Conservation (phyloP, 2,888 invertebrate genomes). For the Aricia artaxerxes region DNA sequence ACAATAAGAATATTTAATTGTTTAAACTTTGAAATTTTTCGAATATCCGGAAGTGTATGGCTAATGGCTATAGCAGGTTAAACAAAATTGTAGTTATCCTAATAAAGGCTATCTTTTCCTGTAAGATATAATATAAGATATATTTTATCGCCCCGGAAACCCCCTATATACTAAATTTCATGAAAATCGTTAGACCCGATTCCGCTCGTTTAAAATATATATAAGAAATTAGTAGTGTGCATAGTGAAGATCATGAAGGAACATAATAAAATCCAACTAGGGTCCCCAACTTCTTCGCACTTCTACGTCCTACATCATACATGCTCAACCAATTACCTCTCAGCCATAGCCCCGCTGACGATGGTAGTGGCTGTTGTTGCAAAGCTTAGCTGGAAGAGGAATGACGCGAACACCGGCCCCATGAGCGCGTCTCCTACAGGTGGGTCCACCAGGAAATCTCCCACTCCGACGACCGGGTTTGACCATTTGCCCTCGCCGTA, state of each 20-base stretch:
- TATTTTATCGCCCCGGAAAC: no score
- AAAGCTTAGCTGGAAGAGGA: slow-evolving; percentile 94
- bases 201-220: no score
- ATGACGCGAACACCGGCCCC: slow-evolving; percentile 93
- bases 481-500: slow-evolving; percentile 51
- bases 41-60: no score
- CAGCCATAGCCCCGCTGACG: slow-evolving; percentile 97
- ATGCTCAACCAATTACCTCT: slow-evolving; percentile 80
- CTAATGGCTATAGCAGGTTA: no score
- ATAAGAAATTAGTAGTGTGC: no score
- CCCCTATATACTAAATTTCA: no score
- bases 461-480: slow-evolving; percentile 91
- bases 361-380: slow-evolving; percentile 95
- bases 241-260: slow-evolving; percentile 12
- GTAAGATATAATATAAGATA: no score
- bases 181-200: no score
- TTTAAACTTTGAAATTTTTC: no score
- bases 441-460: slow-evolving; percentile 91
- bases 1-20: no score
- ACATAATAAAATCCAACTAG: slow-evolving; percentile 1
- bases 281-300: not conserved
- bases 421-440: slow-evolving; percentile 86
- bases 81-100: no score
- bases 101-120: no score
- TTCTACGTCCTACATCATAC: not conserved